phyloP scores from a whole-genome alignment of 2,888 invertebrate species.

The Andrena haemorrhoa region DNA sequence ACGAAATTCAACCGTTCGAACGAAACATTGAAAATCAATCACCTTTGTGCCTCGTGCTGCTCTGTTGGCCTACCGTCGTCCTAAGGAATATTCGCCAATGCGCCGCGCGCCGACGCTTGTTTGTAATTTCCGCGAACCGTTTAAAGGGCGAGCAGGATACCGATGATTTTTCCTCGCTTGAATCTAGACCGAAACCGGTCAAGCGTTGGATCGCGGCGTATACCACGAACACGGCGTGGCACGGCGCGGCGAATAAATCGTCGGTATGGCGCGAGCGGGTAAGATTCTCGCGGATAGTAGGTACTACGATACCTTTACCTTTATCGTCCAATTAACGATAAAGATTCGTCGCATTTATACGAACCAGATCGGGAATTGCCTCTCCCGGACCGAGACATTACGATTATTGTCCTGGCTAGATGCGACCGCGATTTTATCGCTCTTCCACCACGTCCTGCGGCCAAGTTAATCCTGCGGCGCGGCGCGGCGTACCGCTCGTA shows the following conservation, averaged over 20 bases:
- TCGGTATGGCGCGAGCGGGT: constrained; percentile 59
- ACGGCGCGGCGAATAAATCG: constrained; percentile 75
- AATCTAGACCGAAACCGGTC: constrained; percentile 62
- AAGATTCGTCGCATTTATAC: constrained; percentile 76
- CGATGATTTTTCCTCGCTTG: constrained; percentile 2
- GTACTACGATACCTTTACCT: constrained; percentile 67
- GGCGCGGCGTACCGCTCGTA: not conserved
- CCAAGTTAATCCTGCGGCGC: constrained; percentile 42
- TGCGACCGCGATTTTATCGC: constrained; percentile 67
- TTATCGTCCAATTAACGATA: constrained; percentile 79
- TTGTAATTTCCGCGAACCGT: constrained; percentile 33
- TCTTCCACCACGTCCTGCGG: constrained; percentile 45
- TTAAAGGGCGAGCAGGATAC: constrained; percentile 43
- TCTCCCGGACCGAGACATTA: constrained; percentile 62
- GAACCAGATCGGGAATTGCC: constrained; percentile 62
- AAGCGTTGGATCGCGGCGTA: constrained; percentile 68
- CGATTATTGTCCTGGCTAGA: constrained; percentile 71
- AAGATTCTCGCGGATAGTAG: constrained; percentile 69
- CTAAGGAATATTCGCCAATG: not conserved
- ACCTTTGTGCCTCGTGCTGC: too few relatives aligned
- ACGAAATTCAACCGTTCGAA: too few relatives aligned
- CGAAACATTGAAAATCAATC: too few relatives aligned
- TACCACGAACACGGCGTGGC: constrained; percentile 54
- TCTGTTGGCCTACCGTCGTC: not conserved
- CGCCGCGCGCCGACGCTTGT: not conserved